Evolutionary conservation across 1,140 invertebrate species (phyloP), one percentile per base, ranked within the genome.

Genomic region (Microplitis mediator): DNA sequence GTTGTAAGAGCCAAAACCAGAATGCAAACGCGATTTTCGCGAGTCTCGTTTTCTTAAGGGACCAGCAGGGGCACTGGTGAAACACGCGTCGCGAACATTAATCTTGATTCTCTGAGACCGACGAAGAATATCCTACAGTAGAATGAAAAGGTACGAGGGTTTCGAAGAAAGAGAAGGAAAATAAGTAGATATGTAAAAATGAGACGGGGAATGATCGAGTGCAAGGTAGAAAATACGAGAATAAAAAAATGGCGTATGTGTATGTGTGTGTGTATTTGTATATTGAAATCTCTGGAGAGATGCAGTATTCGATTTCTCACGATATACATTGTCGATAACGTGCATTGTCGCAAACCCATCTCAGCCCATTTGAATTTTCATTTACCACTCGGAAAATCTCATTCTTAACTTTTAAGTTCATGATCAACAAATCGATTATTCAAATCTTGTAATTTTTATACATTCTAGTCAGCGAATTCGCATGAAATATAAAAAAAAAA

Each of bases 1-100:
- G 74, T 77, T 78, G 76, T 77, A 75, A n/a, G 11, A 65, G 45
- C 16, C 36, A 51, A 51, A 16, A 13, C 34, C 77, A 74, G 72
- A 75, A 81, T 79, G 78, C 74, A 71, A 76, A 77, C 76, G 72
- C 75, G 80, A 79, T 81, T 82, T 81, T 68, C 75, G 77, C 72
- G 76, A 79, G 76, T 79, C 69, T 73, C 76, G 69, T 76, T 76
- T 75, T 45, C 76, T 80, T 69, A 68, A 67, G 74, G 51, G 65
- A 68, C 65, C 50, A 65, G 52, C 23, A 14, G 78, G 74, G 72
- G 75, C 71, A 71, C 72, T 74, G 74, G 73, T 73, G 77, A 77
- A 76, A 78, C 78, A 79, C 78, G 80, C 80, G 77, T 79, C 77
- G 64, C 77, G 73, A 75, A 76, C 81, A 82, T 84, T 82, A 84